Conservation (phyloP, 2,797 vertebrate species). For the Ammospiza maritima region DNA sequence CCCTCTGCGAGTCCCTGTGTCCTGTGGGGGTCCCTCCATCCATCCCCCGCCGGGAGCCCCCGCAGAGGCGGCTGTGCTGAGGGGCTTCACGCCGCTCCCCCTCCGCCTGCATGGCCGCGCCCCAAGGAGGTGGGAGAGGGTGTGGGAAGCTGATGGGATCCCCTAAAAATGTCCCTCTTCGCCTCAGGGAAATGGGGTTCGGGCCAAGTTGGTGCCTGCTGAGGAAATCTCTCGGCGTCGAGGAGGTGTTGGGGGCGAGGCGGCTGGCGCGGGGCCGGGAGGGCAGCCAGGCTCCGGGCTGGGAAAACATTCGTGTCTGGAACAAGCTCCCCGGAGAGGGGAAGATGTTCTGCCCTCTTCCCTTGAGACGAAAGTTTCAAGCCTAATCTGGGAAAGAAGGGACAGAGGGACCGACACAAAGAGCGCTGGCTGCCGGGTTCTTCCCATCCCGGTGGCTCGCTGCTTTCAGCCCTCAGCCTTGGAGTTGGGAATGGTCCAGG, state of each 20-base stretch:
- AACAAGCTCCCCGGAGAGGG: not conserved
- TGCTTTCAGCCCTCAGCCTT: no score
- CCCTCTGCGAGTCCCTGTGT: not conserved
- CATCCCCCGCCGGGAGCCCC: not conserved
- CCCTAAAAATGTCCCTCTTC: not conserved
- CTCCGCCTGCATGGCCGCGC: not conserved
- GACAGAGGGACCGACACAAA: not conserved
- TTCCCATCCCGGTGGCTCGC: not conserved
- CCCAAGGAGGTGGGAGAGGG: not conserved
- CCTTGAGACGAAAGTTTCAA: not conserved
- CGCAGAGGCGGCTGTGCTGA: not conserved
- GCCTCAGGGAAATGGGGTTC: not conserved
- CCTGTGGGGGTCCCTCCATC: not conserved
- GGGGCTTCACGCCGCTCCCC: not conserved
- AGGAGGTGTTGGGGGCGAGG: slow-evolving; percentile 39
- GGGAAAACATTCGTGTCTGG: not conserved
- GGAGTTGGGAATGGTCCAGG: not conserved
- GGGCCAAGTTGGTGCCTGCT: not conserved
- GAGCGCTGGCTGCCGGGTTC: not conserved
- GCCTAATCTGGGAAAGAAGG: not conserved
- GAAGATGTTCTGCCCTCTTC: not conserved
- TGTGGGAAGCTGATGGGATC: not conserved
- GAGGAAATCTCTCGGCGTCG: not conserved
- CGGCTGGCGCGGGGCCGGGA: not conserved
- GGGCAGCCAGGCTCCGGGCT: not conserved